Evolutionary conservation across 2,797 vertebrate species (phyloP).

Genomic region (Pangasius krempfi): DNA sequence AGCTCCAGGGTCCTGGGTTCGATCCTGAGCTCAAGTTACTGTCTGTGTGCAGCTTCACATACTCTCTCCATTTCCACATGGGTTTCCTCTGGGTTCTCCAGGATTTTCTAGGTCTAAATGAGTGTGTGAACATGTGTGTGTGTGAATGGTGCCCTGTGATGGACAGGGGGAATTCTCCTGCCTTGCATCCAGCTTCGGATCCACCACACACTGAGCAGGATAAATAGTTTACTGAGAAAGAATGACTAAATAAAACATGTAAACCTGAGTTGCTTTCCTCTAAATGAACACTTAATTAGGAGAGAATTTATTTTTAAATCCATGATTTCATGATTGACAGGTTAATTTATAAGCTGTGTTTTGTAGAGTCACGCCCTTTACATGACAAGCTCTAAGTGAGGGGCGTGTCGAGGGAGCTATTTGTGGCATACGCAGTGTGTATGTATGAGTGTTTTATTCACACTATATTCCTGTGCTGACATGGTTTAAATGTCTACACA

Average conservation of each 20-base stretch:
- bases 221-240: not conserved
- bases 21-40: not conserved
- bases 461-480: not conserved
- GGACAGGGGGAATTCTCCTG: not conserved
- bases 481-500: not conserved
- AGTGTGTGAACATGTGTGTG: not conserved
- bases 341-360: not conserved
- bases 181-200: not conserved
- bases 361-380: not conserved
- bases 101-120: not conserved
- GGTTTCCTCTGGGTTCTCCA: not conserved
- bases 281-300: not conserved
- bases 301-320: not conserved
- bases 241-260: not conserved
- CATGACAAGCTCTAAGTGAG: not conserved
- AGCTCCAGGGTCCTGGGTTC: not conserved
- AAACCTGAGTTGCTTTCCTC: not conserved
- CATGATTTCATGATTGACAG: not conserved
- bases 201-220: not conserved
- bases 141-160: not conserved
- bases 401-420: not conserved
- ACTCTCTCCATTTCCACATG: not conserved
- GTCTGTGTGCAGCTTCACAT: not conserved
- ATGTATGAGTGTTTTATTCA: slow-evolving; percentile 7
- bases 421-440: not conserved